phyloP scores from a whole-genome alignment of 2,113 vertebrate species.

The Lophochroa leadbeateri region DNA sequence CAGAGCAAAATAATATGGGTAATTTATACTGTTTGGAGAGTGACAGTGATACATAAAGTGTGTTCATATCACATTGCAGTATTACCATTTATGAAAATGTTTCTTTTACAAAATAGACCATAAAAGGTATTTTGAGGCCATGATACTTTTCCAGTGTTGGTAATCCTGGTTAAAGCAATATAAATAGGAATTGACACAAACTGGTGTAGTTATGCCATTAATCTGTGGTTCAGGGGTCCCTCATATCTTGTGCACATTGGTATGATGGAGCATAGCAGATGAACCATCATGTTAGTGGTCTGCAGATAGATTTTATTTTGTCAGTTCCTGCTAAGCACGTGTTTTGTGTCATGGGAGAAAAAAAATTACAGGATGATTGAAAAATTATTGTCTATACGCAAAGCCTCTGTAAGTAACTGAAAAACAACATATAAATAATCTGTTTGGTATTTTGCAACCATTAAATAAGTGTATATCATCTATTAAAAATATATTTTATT shows the following conservation, averaged over 20 bases:
- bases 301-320: not conserved
- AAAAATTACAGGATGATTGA: not conserved
- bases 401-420: not conserved
- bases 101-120: not conserved
- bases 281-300: not conserved
- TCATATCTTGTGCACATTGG: not conserved
- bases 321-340: not conserved
- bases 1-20: not conserved
- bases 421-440: not conserved
- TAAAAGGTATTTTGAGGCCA: not conserved
- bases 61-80: not conserved
- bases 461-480: not conserved
- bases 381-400: not conserved
- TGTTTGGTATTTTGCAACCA: not conserved
- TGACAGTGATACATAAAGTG: not conserved
- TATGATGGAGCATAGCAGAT: not conserved
- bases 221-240: not conserved
- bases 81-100: not conserved
- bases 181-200: not conserved
- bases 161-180: slow-evolving; percentile 6
- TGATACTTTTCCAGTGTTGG: not conserved
- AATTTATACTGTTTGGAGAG: not conserved
- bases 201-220: not conserved
- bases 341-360: not conserved
- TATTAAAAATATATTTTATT: not conserved